Percentiles rank a stretch among this genome's conserved stretches.
Evolutionary conservation across 2,888 invertebrate species (phyloP).

Genomic region (Plemyria rubiginata): DNA sequence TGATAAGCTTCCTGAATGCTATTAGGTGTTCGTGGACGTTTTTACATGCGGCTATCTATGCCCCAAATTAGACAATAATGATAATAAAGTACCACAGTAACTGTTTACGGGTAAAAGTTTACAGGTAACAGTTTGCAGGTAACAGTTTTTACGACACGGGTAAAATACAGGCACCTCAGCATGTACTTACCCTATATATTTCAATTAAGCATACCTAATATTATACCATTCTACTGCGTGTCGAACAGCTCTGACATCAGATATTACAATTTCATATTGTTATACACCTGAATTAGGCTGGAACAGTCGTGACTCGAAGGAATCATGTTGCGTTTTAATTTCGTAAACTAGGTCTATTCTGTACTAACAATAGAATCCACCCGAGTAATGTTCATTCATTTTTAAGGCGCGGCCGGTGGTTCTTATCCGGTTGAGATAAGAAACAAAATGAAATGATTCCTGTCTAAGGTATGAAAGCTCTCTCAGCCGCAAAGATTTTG

Average conservation of each 20-base stretch:
- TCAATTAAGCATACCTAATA: too few species aligned
- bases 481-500: conserved; percentile 36
- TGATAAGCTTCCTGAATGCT: too few species aligned
- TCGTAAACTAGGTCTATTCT: conserved; percentile 45
- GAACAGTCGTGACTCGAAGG: conserved; percentile 57
- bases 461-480: conserved; percentile 8
- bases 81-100: too few species aligned
- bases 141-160: too few species aligned
- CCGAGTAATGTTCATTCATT: neutral
- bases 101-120: too few species aligned
- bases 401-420: neutral
- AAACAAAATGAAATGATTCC: neutral
- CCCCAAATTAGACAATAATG: too few species aligned
- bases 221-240: too few species aligned
- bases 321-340: conserved; percentile 43
- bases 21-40: too few species aligned
- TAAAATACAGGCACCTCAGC: too few species aligned
- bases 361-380: conserved; percentile 40
- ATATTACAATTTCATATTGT: neutral
- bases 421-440: neutral
- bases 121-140: too few species aligned
- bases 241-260: neutral
- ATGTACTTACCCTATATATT: too few species aligned
- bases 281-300: conserved; percentile 52
- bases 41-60: too few species aligned